Percentiles rank a stretch among this genome's conserved stretches.
phyloP scores from a whole-genome alignment of 2,113 vertebrate species.

The Sinosuthora webbiana region DNA sequence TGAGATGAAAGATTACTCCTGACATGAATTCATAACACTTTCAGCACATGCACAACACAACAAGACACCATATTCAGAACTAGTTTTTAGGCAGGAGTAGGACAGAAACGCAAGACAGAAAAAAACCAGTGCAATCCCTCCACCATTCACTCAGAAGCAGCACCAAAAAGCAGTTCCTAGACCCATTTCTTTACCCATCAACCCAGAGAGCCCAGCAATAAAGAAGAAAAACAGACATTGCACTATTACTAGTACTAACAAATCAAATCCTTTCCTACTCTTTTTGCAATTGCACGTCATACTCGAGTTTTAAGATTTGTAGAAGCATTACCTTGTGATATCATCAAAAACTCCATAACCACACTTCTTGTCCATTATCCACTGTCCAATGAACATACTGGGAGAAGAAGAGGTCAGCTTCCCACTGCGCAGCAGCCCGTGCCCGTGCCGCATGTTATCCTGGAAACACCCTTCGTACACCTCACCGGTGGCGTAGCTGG shows the following conservation, averaged over 20 bases:
- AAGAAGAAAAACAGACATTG: background rate
- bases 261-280: background rate
- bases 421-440: conserved; percentile 93
- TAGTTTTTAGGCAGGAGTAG: background rate
- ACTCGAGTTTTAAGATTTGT: background rate
- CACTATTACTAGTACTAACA: background rate
- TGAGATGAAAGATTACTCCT: background rate
- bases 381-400: conserved; percentile 97
- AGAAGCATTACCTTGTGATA: conserved; percentile 87
- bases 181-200: background rate
- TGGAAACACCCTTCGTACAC: conserved; percentile 94
- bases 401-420: conserved; percentile 92
- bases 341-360: conserved; percentile 97
- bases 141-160: background rate
- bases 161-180: background rate
- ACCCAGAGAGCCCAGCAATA: background rate
- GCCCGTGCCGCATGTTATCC: conserved; percentile 92
- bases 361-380: conserved; percentile 92
- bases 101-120: background rate
- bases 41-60: background rate
- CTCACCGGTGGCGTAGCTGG: conserved; percentile 90
- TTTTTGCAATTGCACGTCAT: background rate
- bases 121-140: background rate
- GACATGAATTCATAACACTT: background rate
- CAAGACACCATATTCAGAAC: background rate